These are phyloP conservation scores for Toxotes jaculatrix DNA, from an alignment of 2,113 vertebrate species.

Conservation along the genomic window DNA sequence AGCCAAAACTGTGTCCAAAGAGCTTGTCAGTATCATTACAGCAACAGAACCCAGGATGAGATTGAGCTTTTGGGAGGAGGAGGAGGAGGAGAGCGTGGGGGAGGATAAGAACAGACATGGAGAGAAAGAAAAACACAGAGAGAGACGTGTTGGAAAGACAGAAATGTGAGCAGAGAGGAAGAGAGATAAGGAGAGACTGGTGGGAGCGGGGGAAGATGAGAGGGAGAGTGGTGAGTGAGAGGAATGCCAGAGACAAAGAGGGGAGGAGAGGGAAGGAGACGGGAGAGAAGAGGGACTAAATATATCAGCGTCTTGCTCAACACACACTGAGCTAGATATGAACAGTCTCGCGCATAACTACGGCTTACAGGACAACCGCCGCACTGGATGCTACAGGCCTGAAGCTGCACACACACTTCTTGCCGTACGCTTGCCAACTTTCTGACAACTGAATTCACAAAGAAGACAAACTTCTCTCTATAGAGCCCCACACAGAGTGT, in stretches of 20 bases:
- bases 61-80: slow-evolving; percentile 37
- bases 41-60: slow-evolving; percentile 33
- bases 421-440: neutral
- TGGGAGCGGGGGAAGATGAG: slow-evolving; percentile 65
- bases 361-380: slow-evolving; percentile 13
- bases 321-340: slow-evolving; percentile 18
- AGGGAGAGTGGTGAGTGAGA: slow-evolving; percentile 70
- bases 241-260: slow-evolving; percentile 72
- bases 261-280: slow-evolving; percentile 43
- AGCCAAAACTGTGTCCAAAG: slow-evolving; percentile 48
- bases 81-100: slow-evolving; percentile 22
- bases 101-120: slow-evolving; percentile 58
- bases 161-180: slow-evolving; percentile 69
- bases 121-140: slow-evolving; percentile 66
- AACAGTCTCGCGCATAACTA: slow-evolving; percentile 21
- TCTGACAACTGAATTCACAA: slow-evolving; percentile 21
- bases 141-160: slow-evolving; percentile 66
- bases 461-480: slow-evolving; percentile 13
- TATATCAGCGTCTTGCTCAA: slow-evolving; percentile 59
- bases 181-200: slow-evolving; percentile 71
- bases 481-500: slow-evolving; percentile 15
- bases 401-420: slow-evolving; percentile 22
- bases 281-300: slow-evolving; percentile 53
- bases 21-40: slow-evolving; percentile 42
- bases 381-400: slow-evolving; percentile 5